phyloP scores from a whole-genome alignment of 2,113 vertebrate species.

The Mustelus asterias region DNA sequence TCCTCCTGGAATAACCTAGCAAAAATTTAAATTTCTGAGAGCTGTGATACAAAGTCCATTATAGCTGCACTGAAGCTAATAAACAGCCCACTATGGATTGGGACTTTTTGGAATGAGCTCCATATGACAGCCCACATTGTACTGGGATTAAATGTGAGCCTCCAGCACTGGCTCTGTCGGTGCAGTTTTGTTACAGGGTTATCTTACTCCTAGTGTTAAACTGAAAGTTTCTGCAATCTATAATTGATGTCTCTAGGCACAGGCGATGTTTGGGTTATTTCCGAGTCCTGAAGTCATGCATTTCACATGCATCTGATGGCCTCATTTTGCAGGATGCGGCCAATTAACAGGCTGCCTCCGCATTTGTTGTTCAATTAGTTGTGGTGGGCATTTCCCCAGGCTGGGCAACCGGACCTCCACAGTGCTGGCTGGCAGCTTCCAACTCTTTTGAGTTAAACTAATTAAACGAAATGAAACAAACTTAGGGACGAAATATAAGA shows the following conservation, averaged over 20 bases:
- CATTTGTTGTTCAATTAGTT: too few species aligned
- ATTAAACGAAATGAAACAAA: too few species aligned
- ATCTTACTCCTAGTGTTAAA: not conserved
- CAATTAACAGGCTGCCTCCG: too few species aligned
- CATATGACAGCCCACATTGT: not conserved
- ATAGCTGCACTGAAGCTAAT: not conserved
- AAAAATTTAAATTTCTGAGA: not conserved
- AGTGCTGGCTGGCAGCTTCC: too few species aligned
- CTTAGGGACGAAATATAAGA: too few species aligned
- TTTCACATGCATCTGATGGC: not conserved
- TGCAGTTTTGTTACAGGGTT: not conserved
- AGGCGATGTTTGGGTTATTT: not conserved
- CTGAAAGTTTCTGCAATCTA: not conserved
- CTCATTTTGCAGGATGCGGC: not conserved
- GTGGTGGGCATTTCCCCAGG: too few species aligned
- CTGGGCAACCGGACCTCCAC: too few species aligned
- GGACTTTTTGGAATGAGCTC: not conserved
- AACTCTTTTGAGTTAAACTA: too few species aligned
- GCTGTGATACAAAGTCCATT: not conserved
- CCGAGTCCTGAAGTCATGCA: not conserved
- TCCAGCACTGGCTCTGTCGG: not conserved
- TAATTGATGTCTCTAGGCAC: not conserved
- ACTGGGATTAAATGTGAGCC: not conserved
- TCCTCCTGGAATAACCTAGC: not conserved
- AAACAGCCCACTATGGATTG: not conserved